Evolutionary conservation across 92 coral and sea anemone genomes (phyloP).

Genomic region (Parazoanthus darwini): DNA sequence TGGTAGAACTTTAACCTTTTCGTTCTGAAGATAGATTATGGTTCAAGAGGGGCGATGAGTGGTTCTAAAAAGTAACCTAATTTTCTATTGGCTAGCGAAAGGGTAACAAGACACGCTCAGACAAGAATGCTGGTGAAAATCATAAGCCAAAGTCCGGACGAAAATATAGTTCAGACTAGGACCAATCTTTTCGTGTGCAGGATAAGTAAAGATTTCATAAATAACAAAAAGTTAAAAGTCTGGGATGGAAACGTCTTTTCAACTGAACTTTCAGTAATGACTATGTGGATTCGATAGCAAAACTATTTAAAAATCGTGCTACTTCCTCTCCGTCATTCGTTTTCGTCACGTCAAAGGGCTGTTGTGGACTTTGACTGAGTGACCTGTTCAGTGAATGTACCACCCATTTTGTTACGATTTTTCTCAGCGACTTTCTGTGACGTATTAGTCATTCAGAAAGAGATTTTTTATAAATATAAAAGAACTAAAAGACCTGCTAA

Average conservation of each 20-base stretch:
- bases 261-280: no score
- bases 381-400: not conserved
- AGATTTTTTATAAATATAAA: no score
- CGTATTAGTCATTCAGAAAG: no score
- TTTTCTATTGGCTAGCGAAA: not conserved
- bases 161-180: not conserved
- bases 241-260: no score
- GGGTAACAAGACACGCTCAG: not conserved
- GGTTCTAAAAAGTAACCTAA: not conserved
- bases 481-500: no score
- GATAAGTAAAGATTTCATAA: not conserved
- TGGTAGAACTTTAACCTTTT: no score
- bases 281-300: no score
- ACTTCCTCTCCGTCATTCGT: not conserved
- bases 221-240: not conserved
- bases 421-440: no score
- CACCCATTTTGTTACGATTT: no score
- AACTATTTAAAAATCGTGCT: no score
- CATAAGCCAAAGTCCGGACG: not conserved
- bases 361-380: not conserved
- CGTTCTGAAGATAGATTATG: no score
- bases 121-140: not conserved
- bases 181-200: not conserved
- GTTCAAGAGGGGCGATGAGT: not conserved
- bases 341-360: not conserved